Base-by-base conservation (phyloP, 2,113 vertebrate species). In the Pelvicachromis taeniatus region DNA sequence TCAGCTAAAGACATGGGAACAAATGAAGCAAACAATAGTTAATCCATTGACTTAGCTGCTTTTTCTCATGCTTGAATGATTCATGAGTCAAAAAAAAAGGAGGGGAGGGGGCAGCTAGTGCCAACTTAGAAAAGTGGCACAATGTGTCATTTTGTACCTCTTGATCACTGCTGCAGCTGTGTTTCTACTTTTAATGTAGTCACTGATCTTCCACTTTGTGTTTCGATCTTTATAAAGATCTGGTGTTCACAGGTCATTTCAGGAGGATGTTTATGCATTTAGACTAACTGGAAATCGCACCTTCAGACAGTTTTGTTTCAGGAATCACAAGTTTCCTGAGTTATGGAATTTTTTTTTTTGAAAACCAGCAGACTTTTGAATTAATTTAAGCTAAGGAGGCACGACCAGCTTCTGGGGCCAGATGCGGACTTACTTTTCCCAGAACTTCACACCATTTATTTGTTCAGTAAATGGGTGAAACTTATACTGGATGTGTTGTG, bases 361-460 rank as follows among this genome's bases (percentile, higher is more conserved):
- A 17, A 48, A 0, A 19, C 68, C 16, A 7, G 0, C 7, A 16
- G 1, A 48, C 40, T 73, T 48, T 0, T 73, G 0, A 26, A 70
- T 10, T 73, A 17, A 48, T 48, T 48, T 19, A 29, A 48, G 9
- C 1, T 70, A 29, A 73, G 3, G 23, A 26, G 14, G 0, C 23
- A 73, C 42, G 29, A 73, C 23, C 68, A 73, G 42, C 0, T 29
- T 3, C 9, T 73, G 23, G 4, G 26, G 42, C 9, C 14, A 48
- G 2, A 48, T 29, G 40, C 48, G 21, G 14, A 48, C 40, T 29
- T 19, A 73, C 0, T 73, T 73, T 73, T 45, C 14, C 65, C 40
- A 73, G 5, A 2, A 45, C 65, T 26, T 45, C 21, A 23, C 21
- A 70, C 7, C 38, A 5, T 70, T 23, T 45, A 26, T 45, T 70